Conservation (phyloP, 2,113 vertebrate genomes). For the Callocephalon fimbriatum region DNA sequence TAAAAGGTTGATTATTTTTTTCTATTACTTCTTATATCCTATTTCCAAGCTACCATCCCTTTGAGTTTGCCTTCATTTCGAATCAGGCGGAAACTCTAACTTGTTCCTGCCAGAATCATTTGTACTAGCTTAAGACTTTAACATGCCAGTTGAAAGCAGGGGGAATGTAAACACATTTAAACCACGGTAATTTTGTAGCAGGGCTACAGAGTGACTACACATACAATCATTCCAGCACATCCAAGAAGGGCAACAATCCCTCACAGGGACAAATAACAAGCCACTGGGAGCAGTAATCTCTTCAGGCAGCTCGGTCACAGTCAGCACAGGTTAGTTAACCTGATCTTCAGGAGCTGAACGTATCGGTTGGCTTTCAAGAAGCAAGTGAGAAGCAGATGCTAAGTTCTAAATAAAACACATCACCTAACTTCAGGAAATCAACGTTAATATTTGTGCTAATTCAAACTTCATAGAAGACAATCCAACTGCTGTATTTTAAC, state of each 20-base stretch:
- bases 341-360: neutral
- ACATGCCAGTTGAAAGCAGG: rapidly evolving
- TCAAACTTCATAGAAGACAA: neutral
- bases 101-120: neutral
- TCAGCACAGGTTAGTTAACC: neutral
- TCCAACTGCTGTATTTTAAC: neutral
- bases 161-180: neutral
- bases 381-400: neutral
- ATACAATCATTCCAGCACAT: neutral
- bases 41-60: neutral
- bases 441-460: neutral
- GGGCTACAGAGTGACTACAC: neutral
- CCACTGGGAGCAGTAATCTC: neutral
- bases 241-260: neutral
- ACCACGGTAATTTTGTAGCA: neutral
- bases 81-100: neutral
- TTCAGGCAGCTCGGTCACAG: neutral
- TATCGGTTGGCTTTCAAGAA: neutral
- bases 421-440: neutral
- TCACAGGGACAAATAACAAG: rapidly evolving
- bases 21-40: neutral
- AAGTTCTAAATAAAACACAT: neutral
- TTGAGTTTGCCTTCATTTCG: neutral
- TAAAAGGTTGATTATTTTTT: neutral
- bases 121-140: neutral